Evolutionary conservation across 2,888 invertebrate genomes (phyloP).

Genomic region (Apodemia duryi): DNA sequence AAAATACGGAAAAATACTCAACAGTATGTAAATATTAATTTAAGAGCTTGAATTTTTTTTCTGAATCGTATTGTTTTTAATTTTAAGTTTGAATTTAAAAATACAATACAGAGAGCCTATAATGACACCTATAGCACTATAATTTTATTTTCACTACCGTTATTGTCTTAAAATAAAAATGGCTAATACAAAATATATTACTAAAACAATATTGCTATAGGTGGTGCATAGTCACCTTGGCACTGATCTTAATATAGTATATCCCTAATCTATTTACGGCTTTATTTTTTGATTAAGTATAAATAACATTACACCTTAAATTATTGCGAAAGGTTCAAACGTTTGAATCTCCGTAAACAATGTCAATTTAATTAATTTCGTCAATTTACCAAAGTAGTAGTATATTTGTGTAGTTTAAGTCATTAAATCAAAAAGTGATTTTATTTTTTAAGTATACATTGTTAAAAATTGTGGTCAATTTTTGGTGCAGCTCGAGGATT

Average conservation of each 20-base stretch:
- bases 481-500: constrained; percentile 17
- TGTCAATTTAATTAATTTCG: constrained; percentile 20
- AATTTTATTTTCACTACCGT: neutral
- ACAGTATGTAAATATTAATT: no score
- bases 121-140: neutral
- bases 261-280: neutral
- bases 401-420: constrained; percentile 11
- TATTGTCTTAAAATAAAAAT: neutral
- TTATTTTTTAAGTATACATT: constrained; percentile 5
- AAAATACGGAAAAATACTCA: no score
- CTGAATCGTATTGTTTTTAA: no score
- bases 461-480: constrained; percentile 17
- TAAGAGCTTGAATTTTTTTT: no score
- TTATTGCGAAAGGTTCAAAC: neutral
- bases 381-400: constrained; percentile 17
- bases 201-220: neutral
- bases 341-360: neutral
- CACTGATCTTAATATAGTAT: neutral
- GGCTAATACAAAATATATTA: neutral
- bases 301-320: neutral
- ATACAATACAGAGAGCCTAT: neutral
- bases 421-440: neutral
- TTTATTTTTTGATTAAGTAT: neutral
- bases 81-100: neutral
- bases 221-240: neutral